Evolutionary conservation across 2,888 invertebrate species (phyloP), one percentile per base, ranked within the genome.

Genomic region (Drosophila lacicola): DNA sequence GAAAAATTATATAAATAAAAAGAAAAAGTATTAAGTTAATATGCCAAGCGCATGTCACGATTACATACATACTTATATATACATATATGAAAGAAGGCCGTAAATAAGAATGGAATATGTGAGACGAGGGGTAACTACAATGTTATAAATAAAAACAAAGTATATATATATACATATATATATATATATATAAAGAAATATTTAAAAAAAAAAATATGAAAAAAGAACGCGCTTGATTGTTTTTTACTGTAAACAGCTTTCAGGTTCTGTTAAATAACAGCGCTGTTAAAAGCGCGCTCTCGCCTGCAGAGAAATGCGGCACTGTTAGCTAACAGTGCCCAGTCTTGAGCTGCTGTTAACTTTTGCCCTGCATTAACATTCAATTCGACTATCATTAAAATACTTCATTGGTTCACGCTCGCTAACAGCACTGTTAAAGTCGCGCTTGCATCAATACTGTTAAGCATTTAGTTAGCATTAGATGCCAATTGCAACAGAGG

Each of bases 81-180:
- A 49, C 37, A 50, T 68, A 54, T 47, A 46, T 51, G 54, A 69
- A 69, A 53, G 41, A 57, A 11, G 47, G 50, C 51, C 51, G 68
- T 49, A 47, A 36, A 17, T 39, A 49, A 36, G 42, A 51, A 74
- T 60, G 75, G 62, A 57, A 55, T 54, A 49, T 76, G 57, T 61
- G 64, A 64, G 66, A 55, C 57, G 57, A 71, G 73, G 68, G 61
- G 53, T 65, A 80, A 76, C 76, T 67, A 78, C 57, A 71, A 67
- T 80, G 80, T 78, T 73, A 64, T 79, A 65, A 73, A 80, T 65
- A 71, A 72, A 72, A 63, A 58, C 65, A 56, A 66, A 60, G 54
- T 49, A 56, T 36, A 53, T 39, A 57, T 44, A 49, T 58, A 10
- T 44, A 58, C 17, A 60, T 47, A 74, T 47, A 72, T 56, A 71